phyloP scores from a whole-genome alignment of 2,888 invertebrate genomes.

The Caenorhabditis sp. region DNA sequence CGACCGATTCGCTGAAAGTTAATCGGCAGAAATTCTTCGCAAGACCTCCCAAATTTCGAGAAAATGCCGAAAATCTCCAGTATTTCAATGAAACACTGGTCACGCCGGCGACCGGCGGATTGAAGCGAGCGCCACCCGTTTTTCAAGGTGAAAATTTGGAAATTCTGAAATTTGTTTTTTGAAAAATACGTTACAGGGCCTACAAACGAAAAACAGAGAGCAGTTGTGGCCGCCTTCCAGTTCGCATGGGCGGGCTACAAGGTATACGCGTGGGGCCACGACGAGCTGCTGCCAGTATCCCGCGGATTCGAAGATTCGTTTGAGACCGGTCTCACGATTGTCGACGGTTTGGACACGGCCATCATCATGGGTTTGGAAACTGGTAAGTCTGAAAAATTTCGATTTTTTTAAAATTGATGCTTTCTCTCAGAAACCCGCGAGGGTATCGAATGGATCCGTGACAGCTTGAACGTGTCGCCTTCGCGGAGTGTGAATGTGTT shows the following conservation, averaged over 20 bases:
- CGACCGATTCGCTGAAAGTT: constrained; percentile 7
- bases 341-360: constrained; percentile 95
- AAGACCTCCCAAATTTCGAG: no score
- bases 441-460: constrained; percentile 90
- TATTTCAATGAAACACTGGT: constrained; percentile 1
- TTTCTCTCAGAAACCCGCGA: constrained; percentile 88
- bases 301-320: constrained; percentile 91
- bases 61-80: not conserved
- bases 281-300: constrained; percentile 88
- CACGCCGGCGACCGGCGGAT: not conserved
- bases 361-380: constrained; percentile 94
- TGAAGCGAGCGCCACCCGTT: constrained; percentile 29
- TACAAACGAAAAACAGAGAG: constrained; percentile 87
- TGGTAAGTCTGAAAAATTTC: constrained; percentile 82
- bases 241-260: constrained; percentile 91
- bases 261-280: constrained; percentile 95
- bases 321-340: constrained; percentile 92
- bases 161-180: not conserved
- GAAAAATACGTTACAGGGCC: constrained; percentile 83
- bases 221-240: constrained; percentile 90
- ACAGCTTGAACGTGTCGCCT: constrained; percentile 87
- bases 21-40: constrained; percentile 17
- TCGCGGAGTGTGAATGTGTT: constrained; percentile 73
- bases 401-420: not conserved
- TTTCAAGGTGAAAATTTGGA: constrained; percentile 38